Base-by-base conservation (phyloP, 2,888 invertebrate genomes). In the Dendrolimus houi region DNA sequence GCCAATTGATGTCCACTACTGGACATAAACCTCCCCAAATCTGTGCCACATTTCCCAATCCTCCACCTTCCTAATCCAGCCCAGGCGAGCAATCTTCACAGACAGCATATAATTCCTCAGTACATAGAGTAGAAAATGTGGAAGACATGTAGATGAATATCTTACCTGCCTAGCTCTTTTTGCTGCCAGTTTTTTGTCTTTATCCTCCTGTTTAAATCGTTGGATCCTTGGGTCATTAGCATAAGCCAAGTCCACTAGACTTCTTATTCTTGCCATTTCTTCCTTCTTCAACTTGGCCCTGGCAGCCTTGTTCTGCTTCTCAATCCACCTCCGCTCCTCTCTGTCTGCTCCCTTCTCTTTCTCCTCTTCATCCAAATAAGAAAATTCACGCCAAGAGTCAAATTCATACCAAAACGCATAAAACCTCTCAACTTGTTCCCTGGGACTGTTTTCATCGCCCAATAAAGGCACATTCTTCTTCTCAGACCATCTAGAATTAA, bases 321-420 rank as follows among this genome's bases (percentile, higher is more conserved):
- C 99, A 77, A 99, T 99, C 96, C 98, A 99, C 55, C 98, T 93
- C 54, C 99, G 92, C 86, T 99, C 99, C 71, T 99, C 99, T 1
- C 99, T 94, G 83, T 96, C 98, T 79, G 98, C 97, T 1, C 99
- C 99, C 74, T 96, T 97, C 77, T 99, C 98, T 79, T 99, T 99
- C 75, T 99, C 99, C 80, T 99, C 99, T 85, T 99, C 99, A 79
- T 99, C 99, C 67, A 98, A 90, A 81, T 99, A 99, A 1, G 99
- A 99, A 86, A 96, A 99, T 81, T 99, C 99, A 62, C 99, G 93
- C 99, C 99, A 99, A 0, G 99, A 99, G 67, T 98, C 98, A 86
- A 99, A 99, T 72, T 97, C 95, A 82, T 96, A 99, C 99, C 99
- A 99, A 83, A 99, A 99, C 13, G 96, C 94, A 81, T 99, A 99